Evolutionary conservation across 23 tunicate species (phyloP).

Genomic region (Trididemnum clinides): DNA sequence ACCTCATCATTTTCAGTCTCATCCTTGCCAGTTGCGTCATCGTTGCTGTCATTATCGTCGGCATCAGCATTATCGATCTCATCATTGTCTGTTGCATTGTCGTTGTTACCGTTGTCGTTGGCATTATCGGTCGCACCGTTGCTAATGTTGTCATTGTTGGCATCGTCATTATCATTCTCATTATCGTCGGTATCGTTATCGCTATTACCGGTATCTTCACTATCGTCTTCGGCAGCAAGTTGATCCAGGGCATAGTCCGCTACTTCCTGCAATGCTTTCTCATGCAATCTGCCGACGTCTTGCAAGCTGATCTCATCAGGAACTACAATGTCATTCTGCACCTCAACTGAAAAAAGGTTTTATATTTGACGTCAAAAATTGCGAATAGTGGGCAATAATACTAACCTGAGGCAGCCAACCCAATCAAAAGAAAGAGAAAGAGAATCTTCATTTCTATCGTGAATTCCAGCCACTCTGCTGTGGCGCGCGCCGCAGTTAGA

Average conservation of each 20-base stretch:
- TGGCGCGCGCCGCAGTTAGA: no score
- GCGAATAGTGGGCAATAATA: no score
- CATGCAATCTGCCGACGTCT: neutral
- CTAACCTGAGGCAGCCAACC: no score
- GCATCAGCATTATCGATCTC: conserved; percentile 21
- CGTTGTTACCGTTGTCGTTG: neutral
- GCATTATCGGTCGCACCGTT: neutral
- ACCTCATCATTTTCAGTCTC: neutral
- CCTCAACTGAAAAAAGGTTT: no score
- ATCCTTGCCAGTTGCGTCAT: conserved; percentile 11
- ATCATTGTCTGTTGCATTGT: neutral
- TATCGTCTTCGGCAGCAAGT: neutral
- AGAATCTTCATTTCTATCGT: no score
- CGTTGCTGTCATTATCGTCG: neutral
- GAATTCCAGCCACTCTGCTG: no score
- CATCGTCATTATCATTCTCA: conserved; percentile 13
- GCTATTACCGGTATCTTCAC: neutral
- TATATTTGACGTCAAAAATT: no score
- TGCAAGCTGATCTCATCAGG: neutral
- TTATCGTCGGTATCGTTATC: neutral
- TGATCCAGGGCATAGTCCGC: neutral
- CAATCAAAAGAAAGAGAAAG: no score
- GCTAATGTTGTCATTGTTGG: neutral
- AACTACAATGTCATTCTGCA: neutral
- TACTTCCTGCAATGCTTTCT: neutral